Conservation (phyloP, 2,888 invertebrate genomes). For the Odiellus spinosus region DNA sequence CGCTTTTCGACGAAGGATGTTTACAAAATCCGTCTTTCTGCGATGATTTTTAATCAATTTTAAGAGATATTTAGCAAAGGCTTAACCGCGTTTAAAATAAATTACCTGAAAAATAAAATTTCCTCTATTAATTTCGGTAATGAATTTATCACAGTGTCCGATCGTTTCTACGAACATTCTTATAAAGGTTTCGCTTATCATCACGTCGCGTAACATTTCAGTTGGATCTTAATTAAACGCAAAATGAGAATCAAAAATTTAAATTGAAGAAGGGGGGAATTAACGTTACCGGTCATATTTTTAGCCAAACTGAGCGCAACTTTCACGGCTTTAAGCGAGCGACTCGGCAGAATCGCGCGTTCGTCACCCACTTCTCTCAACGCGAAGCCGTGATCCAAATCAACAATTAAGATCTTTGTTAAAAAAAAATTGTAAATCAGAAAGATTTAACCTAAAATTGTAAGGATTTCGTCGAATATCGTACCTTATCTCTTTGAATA, state of each 20-base stretch:
- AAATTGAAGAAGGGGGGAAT: constrained; percentile 29
- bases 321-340: constrained; percentile 49
- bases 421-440: not conserved
- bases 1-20: constrained; percentile 44
- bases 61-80: constrained; percentile 1
- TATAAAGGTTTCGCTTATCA: constrained; percentile 61
- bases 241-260: constrained; percentile 4
- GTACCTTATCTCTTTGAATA: constrained; percentile 42
- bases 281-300: constrained; percentile 26
- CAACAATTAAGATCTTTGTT: constrained; percentile 43
- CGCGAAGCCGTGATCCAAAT: constrained; percentile 43
- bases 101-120: constrained; percentile 33
- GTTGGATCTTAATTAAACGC: constrained; percentile 28
- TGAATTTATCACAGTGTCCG: constrained; percentile 48
- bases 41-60: constrained; percentile 25
- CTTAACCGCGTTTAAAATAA: not conserved
- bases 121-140: constrained; percentile 36
- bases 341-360: constrained; percentile 51
- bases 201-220: constrained; percentile 45
- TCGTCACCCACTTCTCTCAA: constrained; percentile 57
- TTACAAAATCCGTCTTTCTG: constrained; percentile 58
- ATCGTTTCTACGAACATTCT: constrained; percentile 59
- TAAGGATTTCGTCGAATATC: constrained; percentile 31
- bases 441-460: too few species aligned
- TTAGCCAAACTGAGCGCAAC: constrained; percentile 36